Evolutionary conservation across 2,113 vertebrate genomes (phyloP).

Genomic region (Pangasianodon gigas): DNA sequence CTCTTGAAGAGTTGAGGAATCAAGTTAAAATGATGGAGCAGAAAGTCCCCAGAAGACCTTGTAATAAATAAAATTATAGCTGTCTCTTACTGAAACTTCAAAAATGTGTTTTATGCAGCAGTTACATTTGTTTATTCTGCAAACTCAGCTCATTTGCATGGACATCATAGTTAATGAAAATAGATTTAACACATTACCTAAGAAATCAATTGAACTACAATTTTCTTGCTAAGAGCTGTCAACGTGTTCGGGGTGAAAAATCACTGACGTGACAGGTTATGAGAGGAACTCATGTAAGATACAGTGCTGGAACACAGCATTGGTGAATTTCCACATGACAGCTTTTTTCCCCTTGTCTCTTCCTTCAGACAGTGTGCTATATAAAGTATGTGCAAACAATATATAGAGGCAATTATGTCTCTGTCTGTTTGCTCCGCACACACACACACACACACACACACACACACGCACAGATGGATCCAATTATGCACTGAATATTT

Average conservation of each 20-base stretch:
- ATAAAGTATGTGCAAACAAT: slow-evolving; percentile 3
- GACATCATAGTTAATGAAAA: not conserved
- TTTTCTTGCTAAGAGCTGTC: not conserved
- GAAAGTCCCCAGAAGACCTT: not conserved
- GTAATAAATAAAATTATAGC: not conserved
- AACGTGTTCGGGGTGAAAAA: not conserved
- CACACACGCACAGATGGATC: not conserved
- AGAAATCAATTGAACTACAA: not conserved
- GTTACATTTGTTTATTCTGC: not conserved
- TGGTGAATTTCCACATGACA: not conserved
- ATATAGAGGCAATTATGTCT: not conserved
- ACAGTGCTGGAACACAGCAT: not conserved
- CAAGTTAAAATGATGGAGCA: not conserved
- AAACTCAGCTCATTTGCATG: not conserved
- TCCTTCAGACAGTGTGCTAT: not conserved
- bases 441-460: slow-evolving; percentile 11
- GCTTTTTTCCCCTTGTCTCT: not conserved
- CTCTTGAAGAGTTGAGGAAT: no score
- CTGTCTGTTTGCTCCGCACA: not conserved
- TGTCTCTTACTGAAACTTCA: not conserved
- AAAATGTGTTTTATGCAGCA: not conserved
- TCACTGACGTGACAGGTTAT: not conserved
- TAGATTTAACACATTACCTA: not conserved
- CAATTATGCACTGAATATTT: slow-evolving; percentile 57
- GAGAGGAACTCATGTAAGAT: not conserved